Conservation (phyloP, 2,797 vertebrate genomes). For the Propithecus deckenii region DNA sequence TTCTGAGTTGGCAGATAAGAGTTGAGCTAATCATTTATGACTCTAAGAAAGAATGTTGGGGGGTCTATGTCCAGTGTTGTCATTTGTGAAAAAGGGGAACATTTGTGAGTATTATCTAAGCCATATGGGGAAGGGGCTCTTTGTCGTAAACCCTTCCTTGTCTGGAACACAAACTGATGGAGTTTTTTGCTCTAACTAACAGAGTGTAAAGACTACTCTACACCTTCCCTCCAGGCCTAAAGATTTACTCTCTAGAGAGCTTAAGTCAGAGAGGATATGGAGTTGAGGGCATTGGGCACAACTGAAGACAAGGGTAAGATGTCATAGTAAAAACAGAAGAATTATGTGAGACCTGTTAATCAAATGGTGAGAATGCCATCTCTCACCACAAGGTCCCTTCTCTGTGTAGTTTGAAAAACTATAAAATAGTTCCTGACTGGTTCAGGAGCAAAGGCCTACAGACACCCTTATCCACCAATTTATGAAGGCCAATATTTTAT, state of each 20-base stretch:
- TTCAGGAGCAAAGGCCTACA: neutral
- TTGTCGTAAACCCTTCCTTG: neutral
- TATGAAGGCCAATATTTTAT: neutral
- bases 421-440: neutral
- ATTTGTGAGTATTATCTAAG: neutral
- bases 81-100: neutral
- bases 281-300: neutral
- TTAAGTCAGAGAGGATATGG: neutral
- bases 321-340: neutral
- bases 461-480: neutral
- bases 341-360: neutral
- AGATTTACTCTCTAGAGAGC: neutral
- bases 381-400: neutral
- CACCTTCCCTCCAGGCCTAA: neutral
- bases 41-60: neutral
- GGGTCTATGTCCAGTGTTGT: neutral
- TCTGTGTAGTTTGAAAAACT: neutral
- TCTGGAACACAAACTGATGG: neutral
- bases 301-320: neutral
- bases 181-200: neutral
- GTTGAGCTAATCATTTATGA: neutral
- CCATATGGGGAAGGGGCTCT: neutral
- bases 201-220: neutral
- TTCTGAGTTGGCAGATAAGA: neutral
- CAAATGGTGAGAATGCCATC: neutral